Percentiles rank a stretch among this genome's conserved stretches.
phyloP scores from a whole-genome alignment of 1,140 invertebrate species.

The Ectropis grisescens region DNA sequence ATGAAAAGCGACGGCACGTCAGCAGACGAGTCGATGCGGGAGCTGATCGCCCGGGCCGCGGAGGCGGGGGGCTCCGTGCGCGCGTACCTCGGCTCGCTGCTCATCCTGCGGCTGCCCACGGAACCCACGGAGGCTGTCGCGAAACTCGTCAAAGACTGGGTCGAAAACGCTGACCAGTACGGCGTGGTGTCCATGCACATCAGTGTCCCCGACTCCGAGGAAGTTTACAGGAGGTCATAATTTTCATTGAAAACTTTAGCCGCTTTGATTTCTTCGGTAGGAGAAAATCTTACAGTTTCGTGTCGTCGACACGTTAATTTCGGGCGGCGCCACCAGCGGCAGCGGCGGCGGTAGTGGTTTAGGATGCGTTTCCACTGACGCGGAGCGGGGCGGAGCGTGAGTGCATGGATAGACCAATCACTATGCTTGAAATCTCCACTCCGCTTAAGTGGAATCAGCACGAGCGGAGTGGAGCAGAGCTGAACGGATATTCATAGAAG shows the following conservation, averaged over 20 bases:
- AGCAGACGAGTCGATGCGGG: constrained; percentile 15
- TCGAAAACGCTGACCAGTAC: constrained; percentile 23
- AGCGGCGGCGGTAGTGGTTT: too few species aligned
- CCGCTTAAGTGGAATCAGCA: too few species aligned
- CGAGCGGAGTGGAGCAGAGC: too few species aligned
- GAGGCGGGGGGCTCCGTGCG: constrained; percentile 28
- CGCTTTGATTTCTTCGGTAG: too few species aligned
- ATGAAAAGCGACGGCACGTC: constrained; percentile 15
- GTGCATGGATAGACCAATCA: too few species aligned
- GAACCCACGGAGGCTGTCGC: constrained; percentile 30
- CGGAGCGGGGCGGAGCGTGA: too few species aligned
- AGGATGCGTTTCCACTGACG: too few species aligned
- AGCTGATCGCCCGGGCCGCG: constrained; percentile 17
- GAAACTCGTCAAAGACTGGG: constrained; percentile 26
- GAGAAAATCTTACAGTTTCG: too few species aligned
- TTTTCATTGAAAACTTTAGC: constrained; percentile 2
- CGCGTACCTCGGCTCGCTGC: constrained; percentile 38
- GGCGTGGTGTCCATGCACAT: constrained; percentile 36
- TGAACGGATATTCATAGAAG: too few species aligned
- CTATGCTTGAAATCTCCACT: too few species aligned
- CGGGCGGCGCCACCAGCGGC: too few species aligned
- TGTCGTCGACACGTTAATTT: too few species aligned
- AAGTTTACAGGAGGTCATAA: constrained; percentile 45
- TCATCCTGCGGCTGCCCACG: constrained; percentile 34
- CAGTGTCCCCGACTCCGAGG: constrained; percentile 43